Evolutionary conservation across 2,888 invertebrate genomes (phyloP), one percentile per base, ranked within the genome.

Genomic region (Drosophila gaucha): DNA sequence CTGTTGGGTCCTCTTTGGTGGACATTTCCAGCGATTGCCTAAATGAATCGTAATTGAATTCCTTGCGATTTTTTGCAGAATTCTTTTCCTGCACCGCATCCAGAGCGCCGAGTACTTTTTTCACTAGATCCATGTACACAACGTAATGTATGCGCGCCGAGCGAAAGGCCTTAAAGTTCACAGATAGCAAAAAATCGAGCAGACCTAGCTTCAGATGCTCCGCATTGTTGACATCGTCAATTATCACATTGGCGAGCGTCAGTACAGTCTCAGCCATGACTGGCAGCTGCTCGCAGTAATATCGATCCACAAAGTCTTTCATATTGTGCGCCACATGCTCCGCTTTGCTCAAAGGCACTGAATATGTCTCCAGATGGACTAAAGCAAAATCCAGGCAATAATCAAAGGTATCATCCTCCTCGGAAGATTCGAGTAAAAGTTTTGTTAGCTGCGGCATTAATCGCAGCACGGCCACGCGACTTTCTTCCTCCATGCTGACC

Each of bases 131-230:
- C 26, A 50, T 35, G 8, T 39, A 56, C 0, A 41, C 39, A 0
- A n/a, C 6, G 1, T 20, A 8, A n/a, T 65, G n/a, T 0, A 41
- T 30, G 6, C 44, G 60, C 0, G 60, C 47, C 1, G 41, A 8
- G 2, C 47, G 51, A 24, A 79, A 79, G 0, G 69, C 60, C 1
- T 51, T 31, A 39, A 16, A 73, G 28, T 66, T 78, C 0, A 75
- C 78, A 0, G 55, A 66, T 0, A 79, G 62, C 69, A 80, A 16
- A 28, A 79, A 78, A 2, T 78, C 78, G 0, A 79, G 6, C 1
- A 78, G 1, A 0, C 51, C 6, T 56, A 73, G 62, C 9, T 67
- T 63, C 0, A 74, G 16, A 0, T 30, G 6, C 9, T 39, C 47
- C 5, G 28, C 6, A 2, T 8, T 28, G 1, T 56, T 6, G 3